Evolutionary conservation across 2,797 vertebrate species (phyloP), one percentile per base, ranked within the genome.

Genomic region (Coccyzus lansbergi): DNA sequence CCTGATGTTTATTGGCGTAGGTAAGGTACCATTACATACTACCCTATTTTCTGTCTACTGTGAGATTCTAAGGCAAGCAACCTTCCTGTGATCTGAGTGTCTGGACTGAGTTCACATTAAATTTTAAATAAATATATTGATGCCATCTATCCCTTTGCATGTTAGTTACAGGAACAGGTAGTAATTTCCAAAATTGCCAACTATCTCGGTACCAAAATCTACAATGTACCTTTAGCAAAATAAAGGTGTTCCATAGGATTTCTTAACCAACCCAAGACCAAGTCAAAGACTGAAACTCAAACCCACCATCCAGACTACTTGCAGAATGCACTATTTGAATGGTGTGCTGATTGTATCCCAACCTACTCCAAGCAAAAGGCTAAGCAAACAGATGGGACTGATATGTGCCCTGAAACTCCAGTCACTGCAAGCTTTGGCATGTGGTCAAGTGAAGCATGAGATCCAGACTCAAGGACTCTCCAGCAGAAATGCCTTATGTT

Each of bases 321-420:
- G 59, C 76, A 56, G 85, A 71, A 29, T 20, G 51, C 65, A 3
- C 34, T 33, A 31, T 92, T 86, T 83, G 81, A 94, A 88, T 25
- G 11, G 79, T 76, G 63, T 0, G 1, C 72, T 53, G 65, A 70
- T 76, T 75, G 63, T 81, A 82, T 93, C 87, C 80, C 92, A 79
- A 12, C 89, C 94, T 91, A 86, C 87, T 96, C 92, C 93, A 92
- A 92, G 85, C 93, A 97, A 96, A 95, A 95, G 93, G 93, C 96
- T 95, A 94, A 97, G 85, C 40, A 82, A 95, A 70, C 94, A 97
- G 93, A 96, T 97, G 96, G 96, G 69, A 80, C 82, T 72, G 87
- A 19, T 83, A 88, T 49, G 74, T 91, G 92, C 89, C 96, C 93
- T 91, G 79, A 70, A 96, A 91, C 80, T 95, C 89, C 85, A 85